phyloP scores from a whole-genome alignment of 2,797 vertebrate species.

The Arremon aurantiirostris region DNA sequence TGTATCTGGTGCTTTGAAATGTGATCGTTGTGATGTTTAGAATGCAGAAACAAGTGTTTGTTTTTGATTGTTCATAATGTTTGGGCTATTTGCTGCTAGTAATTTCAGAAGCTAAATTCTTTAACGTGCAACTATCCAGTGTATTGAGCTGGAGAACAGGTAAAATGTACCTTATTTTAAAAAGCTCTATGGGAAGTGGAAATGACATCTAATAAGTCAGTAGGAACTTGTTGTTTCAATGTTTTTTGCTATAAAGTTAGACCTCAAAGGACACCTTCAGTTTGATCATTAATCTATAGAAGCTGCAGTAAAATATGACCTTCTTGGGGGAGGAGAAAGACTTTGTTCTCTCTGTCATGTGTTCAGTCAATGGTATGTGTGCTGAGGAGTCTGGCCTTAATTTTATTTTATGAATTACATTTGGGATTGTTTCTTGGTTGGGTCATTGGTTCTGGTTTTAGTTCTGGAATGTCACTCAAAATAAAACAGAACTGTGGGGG shows the following conservation, averaged over 20 bases:
- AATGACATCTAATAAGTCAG: neutral
- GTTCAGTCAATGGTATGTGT: neutral
- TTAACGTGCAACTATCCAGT: neutral
- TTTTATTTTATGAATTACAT: slow-evolving; percentile 23
- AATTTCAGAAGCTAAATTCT: neutral
- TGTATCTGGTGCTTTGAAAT: neutral
- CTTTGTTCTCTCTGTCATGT: neutral
- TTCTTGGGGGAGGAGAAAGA: neutral
- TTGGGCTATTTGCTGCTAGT: neutral
- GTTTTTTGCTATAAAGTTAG: neutral
- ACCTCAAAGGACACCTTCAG: neutral
- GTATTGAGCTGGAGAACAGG: neutral
- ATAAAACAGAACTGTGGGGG: neutral
- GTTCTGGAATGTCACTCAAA: slow-evolving; percentile 16
- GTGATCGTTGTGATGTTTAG: neutral
- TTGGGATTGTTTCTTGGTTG: slow-evolving; percentile 15
- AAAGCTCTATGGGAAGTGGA: neutral
- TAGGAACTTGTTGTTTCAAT: neutral
- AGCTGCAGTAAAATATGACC: neutral
- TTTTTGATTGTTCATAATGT: neutral
- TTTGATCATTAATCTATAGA: neutral
- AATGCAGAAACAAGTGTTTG: neutral
- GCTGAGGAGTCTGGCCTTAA: neutral
- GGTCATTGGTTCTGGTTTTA: slow-evolving; percentile 26
- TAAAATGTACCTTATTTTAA: neutral